Conservation (phyloP, 2,113 vertebrate species). For the Carassius gibelio region DNA sequence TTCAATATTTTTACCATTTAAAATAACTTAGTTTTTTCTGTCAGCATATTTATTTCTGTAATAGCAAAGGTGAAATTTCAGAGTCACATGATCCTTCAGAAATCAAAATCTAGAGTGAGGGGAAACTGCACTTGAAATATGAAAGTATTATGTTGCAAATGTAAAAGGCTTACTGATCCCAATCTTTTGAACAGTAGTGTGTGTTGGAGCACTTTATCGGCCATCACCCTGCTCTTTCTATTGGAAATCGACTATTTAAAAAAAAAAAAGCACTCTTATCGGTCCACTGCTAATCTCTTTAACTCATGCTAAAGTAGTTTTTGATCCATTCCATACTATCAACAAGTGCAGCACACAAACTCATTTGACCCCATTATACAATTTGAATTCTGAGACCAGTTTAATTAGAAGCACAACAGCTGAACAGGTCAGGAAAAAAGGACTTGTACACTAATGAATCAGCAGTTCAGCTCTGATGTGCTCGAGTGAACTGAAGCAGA, state of each 20-base stretch:
- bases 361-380: slow-evolving; percentile 1
- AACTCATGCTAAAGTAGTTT: neutral
- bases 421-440: slow-evolving; percentile 5
- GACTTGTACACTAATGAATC: slow-evolving; percentile 1
- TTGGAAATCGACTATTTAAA: no score
- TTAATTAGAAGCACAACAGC: neutral
- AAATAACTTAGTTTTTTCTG: neutral
- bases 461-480: neutral
- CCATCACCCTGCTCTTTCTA: neutral
- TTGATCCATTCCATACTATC: slow-evolving; percentile 2
- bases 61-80: no score
- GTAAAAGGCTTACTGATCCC: neutral
- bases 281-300: neutral
- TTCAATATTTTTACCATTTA: no score
- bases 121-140: no score
- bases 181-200: neutral
- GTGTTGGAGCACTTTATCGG: neutral
- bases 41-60: no score
- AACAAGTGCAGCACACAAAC: slow-evolving; percentile 2
- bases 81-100: no score
- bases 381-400: neutral
- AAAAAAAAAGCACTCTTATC: neutral
- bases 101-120: no score
- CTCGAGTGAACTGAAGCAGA: slow-evolving; percentile 20
- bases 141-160: neutral